Conservation (phyloP, 2,797 vertebrate species). For the Fringilla coelebs region DNA sequence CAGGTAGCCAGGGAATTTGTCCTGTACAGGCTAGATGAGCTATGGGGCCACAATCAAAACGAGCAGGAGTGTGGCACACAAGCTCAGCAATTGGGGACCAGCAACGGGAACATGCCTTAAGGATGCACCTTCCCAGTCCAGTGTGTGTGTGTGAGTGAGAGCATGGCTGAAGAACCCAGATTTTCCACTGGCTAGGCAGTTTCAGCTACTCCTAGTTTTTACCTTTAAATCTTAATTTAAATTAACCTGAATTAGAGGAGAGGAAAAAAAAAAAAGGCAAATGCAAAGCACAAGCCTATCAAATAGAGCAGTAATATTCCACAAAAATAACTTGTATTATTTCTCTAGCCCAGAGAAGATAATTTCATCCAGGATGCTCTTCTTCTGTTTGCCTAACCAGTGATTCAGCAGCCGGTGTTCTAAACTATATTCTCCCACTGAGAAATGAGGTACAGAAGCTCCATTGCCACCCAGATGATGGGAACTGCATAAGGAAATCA, state of each 20-base stretch:
- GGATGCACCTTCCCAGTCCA: neutral
- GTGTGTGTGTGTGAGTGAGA: neutral
- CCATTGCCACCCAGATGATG: conserved; percentile 29
- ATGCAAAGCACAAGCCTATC: neutral
- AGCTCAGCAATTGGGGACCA: neutral
- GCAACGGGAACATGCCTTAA: neutral
- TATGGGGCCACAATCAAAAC: neutral
- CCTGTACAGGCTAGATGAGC: neutral
- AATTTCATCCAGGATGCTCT: neutral
- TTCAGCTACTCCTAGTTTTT: neutral
- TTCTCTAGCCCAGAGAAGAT: neutral
- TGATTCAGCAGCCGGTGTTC: neutral
- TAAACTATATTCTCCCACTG: neutral
- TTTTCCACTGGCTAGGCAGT: fast-evolving
- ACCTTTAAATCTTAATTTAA: neutral
- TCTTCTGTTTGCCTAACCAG: neutral
- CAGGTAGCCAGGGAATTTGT: neutral
- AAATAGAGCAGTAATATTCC: neutral
- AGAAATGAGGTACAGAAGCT: conserved; percentile 23
- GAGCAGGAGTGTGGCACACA: neutral
- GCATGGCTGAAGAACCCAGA: neutral
- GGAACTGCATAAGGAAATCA: conserved; percentile 57
- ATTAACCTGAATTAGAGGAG: neutral
- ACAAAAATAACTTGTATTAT: neutral
- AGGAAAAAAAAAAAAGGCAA: neutral